Conservation (phyloP, 1,140 invertebrate genomes). For the Mizuhopecten yessoensis region DNA sequence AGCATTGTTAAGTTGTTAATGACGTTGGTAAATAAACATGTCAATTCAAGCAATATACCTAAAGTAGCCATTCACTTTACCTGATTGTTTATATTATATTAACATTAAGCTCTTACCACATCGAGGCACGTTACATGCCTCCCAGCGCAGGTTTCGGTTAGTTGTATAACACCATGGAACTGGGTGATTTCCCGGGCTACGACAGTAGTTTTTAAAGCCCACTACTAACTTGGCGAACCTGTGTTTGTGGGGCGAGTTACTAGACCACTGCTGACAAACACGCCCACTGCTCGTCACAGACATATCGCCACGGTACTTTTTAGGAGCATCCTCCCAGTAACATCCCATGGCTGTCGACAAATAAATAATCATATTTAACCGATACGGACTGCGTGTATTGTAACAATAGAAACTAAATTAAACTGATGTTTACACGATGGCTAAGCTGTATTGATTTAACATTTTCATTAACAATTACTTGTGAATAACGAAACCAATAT, state of each 20-base stretch:
- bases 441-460: too few species aligned
- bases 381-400: too few species aligned
- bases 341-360: not conserved
- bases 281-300: slow-evolving; percentile 21
- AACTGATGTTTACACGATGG: too few species aligned
- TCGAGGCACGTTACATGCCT: slow-evolving; percentile 52
- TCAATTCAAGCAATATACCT: too few species aligned
- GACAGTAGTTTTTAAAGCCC: slow-evolving; percentile 45
- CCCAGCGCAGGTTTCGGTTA: slow-evolving; percentile 18
- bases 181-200: slow-evolving; percentile 46
- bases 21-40: too few species aligned
- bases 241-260: slow-evolving; percentile 20
- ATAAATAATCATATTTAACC: too few species aligned
- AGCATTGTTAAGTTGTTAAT: too few species aligned
- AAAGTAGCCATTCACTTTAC: too few species aligned
- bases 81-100: too few species aligned
- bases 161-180: slow-evolving; percentile 55
- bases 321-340: not conserved
- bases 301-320: not conserved
- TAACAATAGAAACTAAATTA: too few species aligned
- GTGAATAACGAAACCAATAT: too few species aligned
- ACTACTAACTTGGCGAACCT: not conserved
- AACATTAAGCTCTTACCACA: slow-evolving; percentile 52
- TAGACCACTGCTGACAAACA: slow-evolving; percentile 41
- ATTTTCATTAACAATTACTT: too few species aligned